A percentile compares a stretch with the other conserved stretches of the same genome.
Evolutionary conservation across 2,888 invertebrate genomes (phyloP).

Genomic region (Lissonota sp.): DNA sequence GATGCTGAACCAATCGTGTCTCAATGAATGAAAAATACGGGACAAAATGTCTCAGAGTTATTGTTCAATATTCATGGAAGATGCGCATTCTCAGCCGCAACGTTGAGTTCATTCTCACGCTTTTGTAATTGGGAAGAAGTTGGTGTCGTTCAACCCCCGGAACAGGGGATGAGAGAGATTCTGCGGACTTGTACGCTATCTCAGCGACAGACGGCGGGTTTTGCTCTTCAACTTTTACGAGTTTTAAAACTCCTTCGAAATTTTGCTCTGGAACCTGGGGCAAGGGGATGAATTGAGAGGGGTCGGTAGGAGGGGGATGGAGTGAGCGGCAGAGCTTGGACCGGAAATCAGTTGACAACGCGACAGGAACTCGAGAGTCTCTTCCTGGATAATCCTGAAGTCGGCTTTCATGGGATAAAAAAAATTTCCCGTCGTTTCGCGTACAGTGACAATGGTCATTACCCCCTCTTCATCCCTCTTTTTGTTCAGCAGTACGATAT

Average conservation of each 20-base stretch:
- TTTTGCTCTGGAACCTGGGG: constrained; percentile 16
- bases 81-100: too few relatives aligned
- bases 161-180: too few relatives aligned
- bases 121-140: constrained; percentile 71
- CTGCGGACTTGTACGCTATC: constrained; percentile 9
- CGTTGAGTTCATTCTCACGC: constrained; percentile 41
- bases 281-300: too few relatives aligned
- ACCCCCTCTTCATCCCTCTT: background rate
- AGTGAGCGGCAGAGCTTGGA: constrained; percentile 25
- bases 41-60: too few relatives aligned
- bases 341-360: constrained; percentile 7
- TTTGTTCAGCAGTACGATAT: background rate
- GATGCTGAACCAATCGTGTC: too few relatives aligned
- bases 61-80: too few relatives aligned
- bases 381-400: constrained; percentile 45
- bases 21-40: too few relatives aligned
- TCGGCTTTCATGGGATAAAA: constrained; percentile 33
- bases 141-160: constrained; percentile 27
- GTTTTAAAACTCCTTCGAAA: constrained; percentile 56
- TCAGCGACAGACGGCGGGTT: constrained; percentile 34
- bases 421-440: constrained; percentile 12
- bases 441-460: constrained; percentile 47
- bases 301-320: background rate
- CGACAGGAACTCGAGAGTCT: constrained; percentile 1
- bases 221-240: constrained; percentile 54